Evolutionary conservation across 2,888 invertebrate genomes (phyloP).

Genomic region (Melieria omissa): DNA sequence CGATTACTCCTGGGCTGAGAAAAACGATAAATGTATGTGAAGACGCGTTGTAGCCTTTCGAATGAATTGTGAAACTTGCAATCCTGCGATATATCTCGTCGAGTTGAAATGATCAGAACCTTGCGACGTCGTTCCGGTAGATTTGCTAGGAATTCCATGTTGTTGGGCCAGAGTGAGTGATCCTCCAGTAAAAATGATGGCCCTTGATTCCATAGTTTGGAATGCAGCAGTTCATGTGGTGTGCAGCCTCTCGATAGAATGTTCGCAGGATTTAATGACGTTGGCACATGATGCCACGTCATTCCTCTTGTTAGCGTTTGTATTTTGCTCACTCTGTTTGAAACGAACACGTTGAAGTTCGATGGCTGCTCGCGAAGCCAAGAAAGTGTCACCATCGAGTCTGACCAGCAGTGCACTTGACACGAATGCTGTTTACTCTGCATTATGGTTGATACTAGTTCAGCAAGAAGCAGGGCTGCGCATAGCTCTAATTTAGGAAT

Average conservation of each 20-base stretch:
- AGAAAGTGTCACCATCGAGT: conserved; percentile 28
- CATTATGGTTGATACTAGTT: conserved; percentile 2
- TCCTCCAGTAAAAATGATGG: conserved; percentile 10
- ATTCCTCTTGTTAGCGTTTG: conserved; percentile 35
- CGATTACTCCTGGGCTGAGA: no score
- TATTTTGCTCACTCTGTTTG: conserved; percentile 23
- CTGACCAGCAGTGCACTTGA: conserved; percentile 33
- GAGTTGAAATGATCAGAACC: background rate
- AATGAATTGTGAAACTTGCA: conserved; percentile 24
- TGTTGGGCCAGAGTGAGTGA: conserved; percentile 5
- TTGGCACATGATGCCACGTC: conserved; percentile 38
- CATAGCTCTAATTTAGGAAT: conserved; percentile 36
- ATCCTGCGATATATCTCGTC: conserved; percentile 8
- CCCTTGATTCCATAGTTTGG: conserved; percentile 19
- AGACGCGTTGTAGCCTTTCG: conserved; percentile 7
- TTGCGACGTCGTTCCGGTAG: conserved; percentile 19
- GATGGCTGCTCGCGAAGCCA: conserved; percentile 11
- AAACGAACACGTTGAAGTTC: background rate
- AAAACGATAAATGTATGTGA: no score
- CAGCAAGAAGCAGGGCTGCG: conserved; percentile 31
- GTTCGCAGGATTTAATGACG: conserved; percentile 24
- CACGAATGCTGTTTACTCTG: background rate
- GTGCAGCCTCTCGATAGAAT: conserved; percentile 25
- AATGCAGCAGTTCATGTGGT: conserved; percentile 12
- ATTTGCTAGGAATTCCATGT: background rate